A percentile compares a stretch with the other conserved stretches of the same genome.
These are phyloP conservation scores for Tetramorium alpestre DNA, from an alignment of 1,140 invertebrate genomes.

Conservation along the genomic window DNA sequence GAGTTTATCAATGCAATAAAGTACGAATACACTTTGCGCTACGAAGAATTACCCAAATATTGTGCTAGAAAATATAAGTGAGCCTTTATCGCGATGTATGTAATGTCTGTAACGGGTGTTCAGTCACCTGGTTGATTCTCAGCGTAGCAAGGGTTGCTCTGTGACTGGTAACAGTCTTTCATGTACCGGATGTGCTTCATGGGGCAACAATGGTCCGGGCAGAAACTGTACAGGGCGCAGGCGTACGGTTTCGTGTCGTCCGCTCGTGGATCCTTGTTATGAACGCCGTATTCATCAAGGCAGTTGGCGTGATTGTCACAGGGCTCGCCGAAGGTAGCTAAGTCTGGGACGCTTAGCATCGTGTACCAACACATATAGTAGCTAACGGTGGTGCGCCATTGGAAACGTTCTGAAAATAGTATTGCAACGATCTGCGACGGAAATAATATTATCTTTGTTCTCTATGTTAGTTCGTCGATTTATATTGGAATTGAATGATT, in stretches of 20 bases:
- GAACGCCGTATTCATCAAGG: conserved; percentile 78
- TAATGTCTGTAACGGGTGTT: not conserved
- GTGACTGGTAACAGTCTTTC: conserved; percentile 80
- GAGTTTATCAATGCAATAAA: not conserved
- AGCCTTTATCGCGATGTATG: conserved; percentile 3
- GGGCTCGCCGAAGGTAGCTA: conserved; percentile 85
- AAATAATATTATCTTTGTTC: not conserved
- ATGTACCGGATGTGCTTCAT: conserved; percentile 83
- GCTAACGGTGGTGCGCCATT: conserved; percentile 87
- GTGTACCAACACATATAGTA: conserved; percentile 90
- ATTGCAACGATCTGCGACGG: not conserved
- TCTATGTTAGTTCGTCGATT: not conserved
- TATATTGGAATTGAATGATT: not conserved
- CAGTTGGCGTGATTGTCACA: conserved; percentile 89
- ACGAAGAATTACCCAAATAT: not conserved
- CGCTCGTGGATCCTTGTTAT: conserved; percentile 86
- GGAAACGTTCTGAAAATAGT: conserved; percentile 84
- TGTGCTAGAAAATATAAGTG: conserved; percentile 19
- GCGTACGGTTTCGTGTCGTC: conserved; percentile 86
- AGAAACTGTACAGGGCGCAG: conserved; percentile 89
- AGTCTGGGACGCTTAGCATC: conserved; percentile 85
- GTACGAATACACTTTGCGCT: not conserved
- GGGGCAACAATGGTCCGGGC: conserved; percentile 88
- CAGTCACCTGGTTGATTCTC: conserved; percentile 75
- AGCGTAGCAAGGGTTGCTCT: conserved; percentile 84